Conservation (phyloP, 2,888 invertebrate species). For the Archips crataeganus region DNA sequence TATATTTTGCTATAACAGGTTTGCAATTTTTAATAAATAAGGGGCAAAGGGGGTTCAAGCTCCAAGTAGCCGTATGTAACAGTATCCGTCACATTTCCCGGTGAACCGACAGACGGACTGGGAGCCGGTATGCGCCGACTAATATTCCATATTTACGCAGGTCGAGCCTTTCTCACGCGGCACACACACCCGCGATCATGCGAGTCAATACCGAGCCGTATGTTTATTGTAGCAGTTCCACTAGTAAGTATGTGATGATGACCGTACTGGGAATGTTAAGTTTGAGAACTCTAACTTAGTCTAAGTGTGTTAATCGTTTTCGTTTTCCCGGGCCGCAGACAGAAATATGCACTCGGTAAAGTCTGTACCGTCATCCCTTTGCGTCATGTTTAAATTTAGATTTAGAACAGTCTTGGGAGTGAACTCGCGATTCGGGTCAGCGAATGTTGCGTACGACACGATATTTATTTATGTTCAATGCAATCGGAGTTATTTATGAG, state of each 20-base stretch:
- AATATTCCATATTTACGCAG: conserved; percentile 72
- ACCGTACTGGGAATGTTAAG: conserved; percentile 41
- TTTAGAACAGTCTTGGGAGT: conserved; percentile 62
- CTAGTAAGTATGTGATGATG: conserved; percentile 49
- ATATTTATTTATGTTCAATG: conserved; percentile 39
- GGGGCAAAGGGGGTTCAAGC: background rate
- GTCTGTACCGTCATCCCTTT: conserved; percentile 63
- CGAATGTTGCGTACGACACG: conserved; percentile 53
- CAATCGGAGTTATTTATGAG: conserved; percentile 29
- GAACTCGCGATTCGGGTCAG: conserved; percentile 71
- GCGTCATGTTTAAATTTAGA: conserved; percentile 71
- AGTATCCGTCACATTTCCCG: conserved; percentile 40
- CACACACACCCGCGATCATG: conserved; percentile 60
- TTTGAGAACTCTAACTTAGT: conserved; percentile 26
- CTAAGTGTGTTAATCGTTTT: conserved; percentile 27
- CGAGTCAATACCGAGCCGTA: conserved; percentile 65
- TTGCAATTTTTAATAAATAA: too few species aligned
- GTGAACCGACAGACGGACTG: conserved; percentile 49
- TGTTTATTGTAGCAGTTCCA: conserved; percentile 73
- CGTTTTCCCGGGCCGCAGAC: conserved; percentile 44
- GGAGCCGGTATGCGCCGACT: conserved; percentile 52
- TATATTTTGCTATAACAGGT: too few species aligned
- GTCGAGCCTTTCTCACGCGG: conserved; percentile 73
- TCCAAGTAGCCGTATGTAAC: conserved; percentile 27
- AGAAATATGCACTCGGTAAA: conserved; percentile 61